Evolutionary conservation across 2,888 invertebrate species (phyloP).

Genomic region (Eristalis pertinax): DNA sequence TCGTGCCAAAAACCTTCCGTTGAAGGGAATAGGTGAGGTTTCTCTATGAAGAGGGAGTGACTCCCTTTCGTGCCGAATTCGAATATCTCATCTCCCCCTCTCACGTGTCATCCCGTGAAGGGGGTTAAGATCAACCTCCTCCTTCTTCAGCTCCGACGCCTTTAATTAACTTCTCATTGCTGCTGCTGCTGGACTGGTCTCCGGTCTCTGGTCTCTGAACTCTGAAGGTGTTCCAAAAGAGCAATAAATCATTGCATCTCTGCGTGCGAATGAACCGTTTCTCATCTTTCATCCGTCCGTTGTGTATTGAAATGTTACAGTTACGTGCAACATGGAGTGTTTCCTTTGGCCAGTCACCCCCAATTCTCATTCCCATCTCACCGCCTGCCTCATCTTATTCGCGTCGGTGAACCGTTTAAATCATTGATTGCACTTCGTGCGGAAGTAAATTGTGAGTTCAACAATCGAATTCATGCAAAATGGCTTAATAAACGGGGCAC

Average conservation of each 20-base stretch:
- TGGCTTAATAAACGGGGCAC: constrained; percentile 42
- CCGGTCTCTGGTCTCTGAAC: too few species aligned
- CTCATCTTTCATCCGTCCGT: constrained; percentile 27
- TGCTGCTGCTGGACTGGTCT: constrained; percentile 53
- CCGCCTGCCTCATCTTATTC: background rate
- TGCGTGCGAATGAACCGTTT: constrained; percentile 65
- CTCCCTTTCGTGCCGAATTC: constrained; percentile 57
- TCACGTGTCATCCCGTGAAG: constrained; percentile 40
- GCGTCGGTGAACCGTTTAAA: constrained; percentile 42
- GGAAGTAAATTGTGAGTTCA: constrained; percentile 54
- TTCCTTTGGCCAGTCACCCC: constrained; percentile 17
- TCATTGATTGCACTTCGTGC: constrained; percentile 59
- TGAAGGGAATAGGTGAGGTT: background rate
- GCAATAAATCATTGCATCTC: constrained; percentile 71
- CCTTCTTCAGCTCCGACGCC: constrained; percentile 22
- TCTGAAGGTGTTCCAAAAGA: constrained; percentile 47
- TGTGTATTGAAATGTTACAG: constrained; percentile 62
- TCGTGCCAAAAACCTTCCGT: constrained; percentile 45
- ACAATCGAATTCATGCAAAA: constrained; percentile 48
- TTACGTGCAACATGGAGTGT: constrained; percentile 53
- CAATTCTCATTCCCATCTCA: background rate
- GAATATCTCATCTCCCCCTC: constrained; percentile 51
- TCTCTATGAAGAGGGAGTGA: constrained; percentile 25
- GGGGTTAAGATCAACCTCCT: constrained; percentile 26
- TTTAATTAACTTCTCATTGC: constrained; percentile 72